Evolutionary conservation across 2,113 vertebrate species (phyloP), one percentile per base, ranked within the genome.

Genomic region (Falcunculus frontatus): DNA sequence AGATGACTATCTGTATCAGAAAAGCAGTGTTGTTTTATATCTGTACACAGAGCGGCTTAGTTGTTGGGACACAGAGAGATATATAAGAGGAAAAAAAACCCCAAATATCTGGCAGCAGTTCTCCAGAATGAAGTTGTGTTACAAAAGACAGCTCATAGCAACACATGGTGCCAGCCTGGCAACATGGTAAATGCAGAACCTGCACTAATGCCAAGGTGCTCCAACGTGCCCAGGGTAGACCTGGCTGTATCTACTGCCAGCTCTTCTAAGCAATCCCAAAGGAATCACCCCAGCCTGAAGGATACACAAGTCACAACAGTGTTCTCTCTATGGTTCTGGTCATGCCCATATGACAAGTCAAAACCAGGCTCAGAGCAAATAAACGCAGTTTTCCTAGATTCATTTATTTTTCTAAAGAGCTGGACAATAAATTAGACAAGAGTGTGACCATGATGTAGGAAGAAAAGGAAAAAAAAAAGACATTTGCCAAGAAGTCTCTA

Each of bases 21-120:
- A 89, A 83, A 87, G 8, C 46, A n/a, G 12, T 68, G 22, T 50
- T 83, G 70, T 55, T 93, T 60, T 59, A 37, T 15, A 55, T 33
- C 32, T 29, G 33, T 37, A 52, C 7, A 50, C 10, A 79, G 32
- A 87, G 37, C 32, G 68, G 22, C 13, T 78, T 44, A 70, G 21
- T 37, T 64, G 7, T 49, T 82, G 44, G 46, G 70, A 82, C n/a
- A 44, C 6, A 78, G 10, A 60, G 13, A 89, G 13, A 56, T 19
- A 35, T 1, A 2, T 3, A 81, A 65, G 19, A 10, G 22, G 5
- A 0, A 7, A 35, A 68, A 55, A 46, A 13, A 0, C 16, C 19
- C 29, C n/a, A 37, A 21, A 32, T 15, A 41, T 65, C 44, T 76
- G 74, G 33, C 65, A 87, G n/a, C 70, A 85, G 11, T n/a, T 42